phyloP scores from a whole-genome alignment of 2,113 vertebrate genomes.

The Protomyctophum bolini region DNA sequence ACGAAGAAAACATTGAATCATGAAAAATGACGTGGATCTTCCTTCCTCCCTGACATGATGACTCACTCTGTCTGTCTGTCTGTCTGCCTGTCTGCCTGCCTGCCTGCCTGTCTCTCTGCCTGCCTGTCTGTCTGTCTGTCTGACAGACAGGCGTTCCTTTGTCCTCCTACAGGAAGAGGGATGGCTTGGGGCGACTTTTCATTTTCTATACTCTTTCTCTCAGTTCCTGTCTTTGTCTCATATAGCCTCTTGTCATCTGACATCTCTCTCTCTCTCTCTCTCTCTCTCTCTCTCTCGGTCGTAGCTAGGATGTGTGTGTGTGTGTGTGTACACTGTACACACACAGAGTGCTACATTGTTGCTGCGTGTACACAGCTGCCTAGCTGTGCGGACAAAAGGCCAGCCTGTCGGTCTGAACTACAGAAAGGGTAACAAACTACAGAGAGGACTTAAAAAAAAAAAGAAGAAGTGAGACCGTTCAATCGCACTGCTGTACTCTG shows the following conservation, averaged over 20 bases:
- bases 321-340: conserved; percentile 63
- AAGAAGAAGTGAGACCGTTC: not conserved
- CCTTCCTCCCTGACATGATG: no score
- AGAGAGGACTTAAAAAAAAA: conserved; percentile 24
- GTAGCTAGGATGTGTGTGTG: conserved; percentile 54
- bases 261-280: conserved; percentile 19
- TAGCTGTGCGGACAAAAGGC: conserved; percentile 63
- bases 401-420: conserved; percentile 47
- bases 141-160: not conserved
- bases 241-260: no score
- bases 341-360: conserved; percentile 75
- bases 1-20: no score
- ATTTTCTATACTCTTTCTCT: conserved; percentile 7
- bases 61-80: no score
- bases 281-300: conserved; percentile 51
- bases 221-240: not conserved
- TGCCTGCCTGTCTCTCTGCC: conserved; percentile 26
- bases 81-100: no score
- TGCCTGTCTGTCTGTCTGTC: conserved; percentile 19
- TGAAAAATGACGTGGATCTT: no score
- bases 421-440: not conserved
- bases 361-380: conserved; percentile 71
- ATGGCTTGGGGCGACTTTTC: not conserved
- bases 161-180: conserved; percentile 1
- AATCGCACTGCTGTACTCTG: no score